These are phyloP conservation scores for Polyergus mexicanus DNA, from an alignment of 1,140 invertebrate genomes.

Conservation along the genomic window DNA sequence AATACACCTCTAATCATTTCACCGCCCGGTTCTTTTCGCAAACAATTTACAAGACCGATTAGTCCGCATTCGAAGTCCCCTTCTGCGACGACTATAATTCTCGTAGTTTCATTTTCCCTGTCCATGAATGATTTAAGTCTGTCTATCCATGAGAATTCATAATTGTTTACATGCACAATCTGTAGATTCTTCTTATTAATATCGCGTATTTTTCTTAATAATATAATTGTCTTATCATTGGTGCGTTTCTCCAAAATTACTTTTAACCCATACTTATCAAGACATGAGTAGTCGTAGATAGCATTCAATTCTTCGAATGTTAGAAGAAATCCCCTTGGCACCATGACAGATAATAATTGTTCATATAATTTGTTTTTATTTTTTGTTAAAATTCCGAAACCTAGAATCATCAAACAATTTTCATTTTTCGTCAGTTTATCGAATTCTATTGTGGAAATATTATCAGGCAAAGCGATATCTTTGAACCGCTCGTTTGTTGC, in stretches of 20 bases:
- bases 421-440: constrained; percentile 76
- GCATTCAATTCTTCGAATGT: constrained; percentile 80
- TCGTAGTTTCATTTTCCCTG: constrained; percentile 77
- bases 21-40: constrained; percentile 90
- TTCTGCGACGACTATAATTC: constrained; percentile 87
- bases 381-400: constrained; percentile 29
- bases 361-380: background rate
- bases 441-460: constrained; percentile 65
- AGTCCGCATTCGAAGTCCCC: constrained; percentile 91
- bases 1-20: constrained; percentile 88
- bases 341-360: constrained; percentile 55
- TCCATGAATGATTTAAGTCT: constrained; percentile 86
- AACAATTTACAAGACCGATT: constrained; percentile 92
- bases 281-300: constrained; percentile 62
- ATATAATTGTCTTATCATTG: constrained; percentile 73
- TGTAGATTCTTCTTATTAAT: constrained; percentile 70
- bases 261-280: constrained; percentile 74
- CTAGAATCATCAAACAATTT: constrained; percentile 88
- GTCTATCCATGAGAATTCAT: constrained; percentile 85
- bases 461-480: constrained; percentile 72
- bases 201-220: constrained; percentile 78
- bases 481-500: background rate
- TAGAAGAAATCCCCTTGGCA: constrained; percentile 84
- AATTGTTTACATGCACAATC: constrained; percentile 77
- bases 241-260: constrained; percentile 78